phyloP scores from a whole-genome alignment of 2,797 vertebrate genomes.

The Rhinichthys osculus region DNA sequence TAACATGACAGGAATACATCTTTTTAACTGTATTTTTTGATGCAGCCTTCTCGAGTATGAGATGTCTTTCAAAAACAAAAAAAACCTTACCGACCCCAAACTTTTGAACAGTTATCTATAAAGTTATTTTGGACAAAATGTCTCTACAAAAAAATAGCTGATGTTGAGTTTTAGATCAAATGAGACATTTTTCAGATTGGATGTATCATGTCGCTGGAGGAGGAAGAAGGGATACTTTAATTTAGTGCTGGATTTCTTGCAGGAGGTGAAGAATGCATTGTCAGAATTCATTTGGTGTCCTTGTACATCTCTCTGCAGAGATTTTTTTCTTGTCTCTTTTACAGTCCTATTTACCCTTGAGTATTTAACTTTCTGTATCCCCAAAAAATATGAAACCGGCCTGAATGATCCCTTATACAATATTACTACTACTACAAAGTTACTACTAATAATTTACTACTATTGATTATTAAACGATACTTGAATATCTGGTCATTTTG shows the following conservation, averaged over 20 bases:
- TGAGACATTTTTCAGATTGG: constrained; percentile 7
- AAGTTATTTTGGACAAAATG: background rate
- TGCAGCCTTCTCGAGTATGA: background rate
- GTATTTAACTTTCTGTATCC: background rate
- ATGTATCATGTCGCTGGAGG: background rate
- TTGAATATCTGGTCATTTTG: background rate
- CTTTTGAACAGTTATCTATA: background rate
- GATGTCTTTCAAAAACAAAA: background rate
- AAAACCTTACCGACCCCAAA: background rate
- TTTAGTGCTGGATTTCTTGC: constrained; percentile 12
- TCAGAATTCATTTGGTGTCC: constrained; percentile 40
- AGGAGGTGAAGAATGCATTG: constrained; percentile 1
- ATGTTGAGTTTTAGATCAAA: background rate
- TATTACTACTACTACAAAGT: background rate
- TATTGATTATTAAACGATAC: background rate
- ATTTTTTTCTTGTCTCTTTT: background rate
- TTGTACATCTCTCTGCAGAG: constrained; percentile 3
- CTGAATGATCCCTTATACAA: background rate
- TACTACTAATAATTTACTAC: background rate
- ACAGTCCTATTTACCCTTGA: background rate
- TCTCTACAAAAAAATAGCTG: background rate
- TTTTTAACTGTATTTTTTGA: background rate
- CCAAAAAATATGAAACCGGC: background rate
- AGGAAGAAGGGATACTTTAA: background rate
- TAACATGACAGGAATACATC: background rate